phyloP scores from a whole-genome alignment of 2,113 vertebrate genomes.

The Danio rerio region DNA sequence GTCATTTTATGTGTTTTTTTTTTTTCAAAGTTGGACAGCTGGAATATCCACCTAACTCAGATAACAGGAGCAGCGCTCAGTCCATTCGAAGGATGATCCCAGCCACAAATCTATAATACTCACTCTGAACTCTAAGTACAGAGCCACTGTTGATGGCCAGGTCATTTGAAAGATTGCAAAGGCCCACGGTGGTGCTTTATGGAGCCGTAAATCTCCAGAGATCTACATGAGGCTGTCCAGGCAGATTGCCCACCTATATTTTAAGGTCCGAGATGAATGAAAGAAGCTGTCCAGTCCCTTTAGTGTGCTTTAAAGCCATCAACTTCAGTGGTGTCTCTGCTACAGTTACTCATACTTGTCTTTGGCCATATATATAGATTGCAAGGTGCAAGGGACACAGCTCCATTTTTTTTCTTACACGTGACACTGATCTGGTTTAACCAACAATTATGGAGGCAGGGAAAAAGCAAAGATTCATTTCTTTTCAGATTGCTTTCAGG shows the following conservation, averaged over 20 bases:
- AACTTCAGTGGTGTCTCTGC: neutral
- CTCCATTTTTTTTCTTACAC: too few species aligned
- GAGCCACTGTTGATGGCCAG: constrained; percentile 61
- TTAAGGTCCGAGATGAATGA: constrained; percentile 54
- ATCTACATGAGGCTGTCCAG: constrained; percentile 39
- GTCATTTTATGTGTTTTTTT: neutral
- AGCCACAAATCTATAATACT: constrained; percentile 46
- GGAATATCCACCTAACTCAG: neutral
- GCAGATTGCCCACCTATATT: constrained; percentile 48
- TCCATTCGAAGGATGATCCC: neutral
- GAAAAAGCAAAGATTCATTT: too few species aligned
- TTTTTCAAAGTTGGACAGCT: neutral
- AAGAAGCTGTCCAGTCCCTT: constrained; percentile 55
- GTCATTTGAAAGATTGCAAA: constrained; percentile 68
- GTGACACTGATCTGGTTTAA: too few species aligned
- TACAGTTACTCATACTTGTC: neutral
- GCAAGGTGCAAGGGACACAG: too few species aligned
- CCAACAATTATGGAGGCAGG: too few species aligned
- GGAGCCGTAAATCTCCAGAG: constrained; percentile 59
- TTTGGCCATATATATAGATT: neutral
- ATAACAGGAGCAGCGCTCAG: neutral
- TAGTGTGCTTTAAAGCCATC: constrained; percentile 58
- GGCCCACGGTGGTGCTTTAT: constrained; percentile 56
- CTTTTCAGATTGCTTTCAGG: too few species aligned
- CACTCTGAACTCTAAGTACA: constrained; percentile 37